Percentiles rank a stretch among this genome's conserved stretches.
phyloP scores from a whole-genome alignment of 2,888 invertebrate genomes.

The Eristalis pertinax region DNA sequence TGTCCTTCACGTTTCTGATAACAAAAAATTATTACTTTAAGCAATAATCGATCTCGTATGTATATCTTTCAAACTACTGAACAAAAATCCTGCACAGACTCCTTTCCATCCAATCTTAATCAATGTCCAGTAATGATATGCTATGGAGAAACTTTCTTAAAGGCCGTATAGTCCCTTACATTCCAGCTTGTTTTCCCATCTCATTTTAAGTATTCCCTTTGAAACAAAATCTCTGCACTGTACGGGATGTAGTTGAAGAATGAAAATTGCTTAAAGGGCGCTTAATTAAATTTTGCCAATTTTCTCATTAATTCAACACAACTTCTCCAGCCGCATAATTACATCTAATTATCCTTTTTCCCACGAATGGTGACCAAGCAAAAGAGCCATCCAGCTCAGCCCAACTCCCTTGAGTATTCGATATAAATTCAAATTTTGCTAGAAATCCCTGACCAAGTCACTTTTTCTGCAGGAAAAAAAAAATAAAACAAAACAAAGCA shows the following conservation, averaged over 20 bases:
- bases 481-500: neutral
- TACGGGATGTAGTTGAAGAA: neutral
- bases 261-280: neutral
- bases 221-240: neutral
- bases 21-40: too few species aligned
- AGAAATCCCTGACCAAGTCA: slow-evolving; percentile 22
- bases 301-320: slow-evolving; percentile 45
- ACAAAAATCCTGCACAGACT: too few species aligned
- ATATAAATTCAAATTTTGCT: slow-evolving; percentile 38
- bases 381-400: neutral
- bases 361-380: neutral
- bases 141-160: neutral
- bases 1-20: too few species aligned
- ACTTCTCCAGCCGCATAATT: slow-evolving; percentile 24
- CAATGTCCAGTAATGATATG: too few species aligned
- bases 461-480: neutral
- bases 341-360: slow-evolving; percentile 32
- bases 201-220: neutral
- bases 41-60: too few species aligned
- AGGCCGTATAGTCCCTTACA: neutral
- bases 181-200: neutral
- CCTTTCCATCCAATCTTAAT: too few species aligned
- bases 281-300: slow-evolving; percentile 45
- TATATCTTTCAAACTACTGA: too few species aligned
- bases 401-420: neutral